Evolutionary conservation across 2,888 invertebrate genomes (phyloP).

Genomic region (Carpatolechia fugitivella): DNA sequence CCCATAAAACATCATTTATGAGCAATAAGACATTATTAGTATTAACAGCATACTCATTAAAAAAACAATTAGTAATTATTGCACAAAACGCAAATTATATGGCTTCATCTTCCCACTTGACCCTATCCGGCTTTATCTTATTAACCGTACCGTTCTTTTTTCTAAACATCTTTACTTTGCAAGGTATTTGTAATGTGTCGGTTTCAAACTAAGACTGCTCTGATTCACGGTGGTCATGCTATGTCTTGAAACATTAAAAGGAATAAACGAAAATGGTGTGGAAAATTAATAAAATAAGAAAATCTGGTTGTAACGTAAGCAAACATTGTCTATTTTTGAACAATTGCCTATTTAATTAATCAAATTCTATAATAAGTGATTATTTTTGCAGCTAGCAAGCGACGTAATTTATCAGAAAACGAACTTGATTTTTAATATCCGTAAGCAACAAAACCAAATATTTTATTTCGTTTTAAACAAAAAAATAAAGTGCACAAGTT

Average conservation of each 20-base stretch:
- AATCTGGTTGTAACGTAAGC: neutral
- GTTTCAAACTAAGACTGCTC: neutral
- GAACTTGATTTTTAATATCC: conserved; percentile 6
- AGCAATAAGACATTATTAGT: too few relatives aligned
- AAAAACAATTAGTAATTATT: too few relatives aligned
- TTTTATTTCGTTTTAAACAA: neutral
- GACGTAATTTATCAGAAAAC: conserved; percentile 6
- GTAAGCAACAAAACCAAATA: neutral
- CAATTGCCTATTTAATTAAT: neutral
- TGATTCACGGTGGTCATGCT: neutral
- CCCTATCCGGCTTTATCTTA: too few relatives aligned
- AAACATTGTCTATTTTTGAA: neutral
- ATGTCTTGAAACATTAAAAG: too few relatives aligned
- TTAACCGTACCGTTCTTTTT: too few relatives aligned
- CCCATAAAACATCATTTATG: conserved; percentile 60
- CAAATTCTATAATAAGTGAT: neutral
- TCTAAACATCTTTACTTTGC: neutral
- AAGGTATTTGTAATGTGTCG: neutral
- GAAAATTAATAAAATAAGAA: neutral
- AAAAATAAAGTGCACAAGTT: too few relatives aligned
- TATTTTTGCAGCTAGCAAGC: neutral
- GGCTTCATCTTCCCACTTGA: too few relatives aligned
- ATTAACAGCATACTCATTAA: too few relatives aligned
- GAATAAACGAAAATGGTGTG: neutral
- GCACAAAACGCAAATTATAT: too few relatives aligned